These are phyloP conservation scores for Odontophorus gujanensis DNA, from an alignment of 2,113 vertebrate genomes.

Conservation along the genomic window DNA sequence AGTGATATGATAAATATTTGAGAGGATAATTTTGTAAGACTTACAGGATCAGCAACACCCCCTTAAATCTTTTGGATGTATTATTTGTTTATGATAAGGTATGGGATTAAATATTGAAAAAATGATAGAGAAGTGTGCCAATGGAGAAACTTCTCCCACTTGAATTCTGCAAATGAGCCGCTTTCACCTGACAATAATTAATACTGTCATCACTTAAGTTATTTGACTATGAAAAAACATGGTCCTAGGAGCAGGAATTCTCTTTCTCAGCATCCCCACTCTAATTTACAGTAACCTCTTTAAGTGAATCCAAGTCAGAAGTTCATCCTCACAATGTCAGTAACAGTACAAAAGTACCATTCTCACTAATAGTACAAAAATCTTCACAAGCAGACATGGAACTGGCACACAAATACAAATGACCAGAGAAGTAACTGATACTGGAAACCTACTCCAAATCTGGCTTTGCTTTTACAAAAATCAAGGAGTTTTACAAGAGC, in stretches of 20 bases:
- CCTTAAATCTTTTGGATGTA: not conserved
- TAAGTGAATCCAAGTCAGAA: not conserved
- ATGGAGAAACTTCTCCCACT: not conserved
- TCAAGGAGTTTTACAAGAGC: not conserved
- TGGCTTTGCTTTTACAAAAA: not conserved
- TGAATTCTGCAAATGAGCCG: not conserved
- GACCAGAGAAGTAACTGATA: not conserved
- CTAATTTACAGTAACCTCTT: not conserved
- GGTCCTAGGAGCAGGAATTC: not conserved
- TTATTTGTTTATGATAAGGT: not conserved
- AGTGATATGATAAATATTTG: not conserved
- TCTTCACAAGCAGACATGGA: not conserved
- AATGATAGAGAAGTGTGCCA: not conserved
- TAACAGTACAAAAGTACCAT: not conserved
- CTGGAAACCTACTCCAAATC: not conserved
- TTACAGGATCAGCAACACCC: not conserved
- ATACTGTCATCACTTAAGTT: not conserved
- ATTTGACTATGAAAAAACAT: not conserved
- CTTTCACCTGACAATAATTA: not conserved
- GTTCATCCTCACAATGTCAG: not conserved
- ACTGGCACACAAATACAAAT: not conserved
- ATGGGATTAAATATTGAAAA: not conserved
- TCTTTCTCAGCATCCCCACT: not conserved
- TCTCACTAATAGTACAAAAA: not conserved
- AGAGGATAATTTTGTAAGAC: not conserved